Evolutionary conservation across 2,888 invertebrate genomes (phyloP).

Genomic region (Apodemia zela): DNA sequence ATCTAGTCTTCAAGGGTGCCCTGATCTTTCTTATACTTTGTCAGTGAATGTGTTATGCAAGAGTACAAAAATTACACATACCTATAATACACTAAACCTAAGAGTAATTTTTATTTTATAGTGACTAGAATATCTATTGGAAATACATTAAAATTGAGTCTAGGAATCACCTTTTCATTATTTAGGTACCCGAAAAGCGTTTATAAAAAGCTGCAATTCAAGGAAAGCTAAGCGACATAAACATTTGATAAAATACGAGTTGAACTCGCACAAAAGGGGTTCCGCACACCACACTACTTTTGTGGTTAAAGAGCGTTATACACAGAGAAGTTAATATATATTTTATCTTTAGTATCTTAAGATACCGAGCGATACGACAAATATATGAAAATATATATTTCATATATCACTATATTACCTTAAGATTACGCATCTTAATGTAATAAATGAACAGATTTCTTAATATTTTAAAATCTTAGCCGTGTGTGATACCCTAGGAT

Average conservation of each 20-base stretch:
- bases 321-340: no score
- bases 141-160: background rate
- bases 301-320: no score
- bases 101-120: background rate
- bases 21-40: background rate
- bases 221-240: background rate
- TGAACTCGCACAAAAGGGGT: background rate
- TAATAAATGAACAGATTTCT: no score
- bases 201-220: slow-evolving; percentile 10
- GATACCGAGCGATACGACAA: no score
- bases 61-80: slow-evolving; percentile 10
- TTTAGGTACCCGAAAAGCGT: slow-evolving; percentile 13
- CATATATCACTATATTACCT: no score
- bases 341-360: no score
- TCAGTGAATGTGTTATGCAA: slow-evolving; percentile 1
- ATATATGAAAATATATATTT: no score
- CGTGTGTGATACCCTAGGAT: no score
- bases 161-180: slow-evolving; percentile 9
- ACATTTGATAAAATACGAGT: background rate
- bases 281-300: background rate
- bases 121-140: slow-evolving; percentile 6
- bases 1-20: no score
- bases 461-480: no score
- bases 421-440: no score
- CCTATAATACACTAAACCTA: background rate